phyloP scores from a whole-genome alignment of 1,140 invertebrate species.

The Schlechtendalia chinensis region DNA sequence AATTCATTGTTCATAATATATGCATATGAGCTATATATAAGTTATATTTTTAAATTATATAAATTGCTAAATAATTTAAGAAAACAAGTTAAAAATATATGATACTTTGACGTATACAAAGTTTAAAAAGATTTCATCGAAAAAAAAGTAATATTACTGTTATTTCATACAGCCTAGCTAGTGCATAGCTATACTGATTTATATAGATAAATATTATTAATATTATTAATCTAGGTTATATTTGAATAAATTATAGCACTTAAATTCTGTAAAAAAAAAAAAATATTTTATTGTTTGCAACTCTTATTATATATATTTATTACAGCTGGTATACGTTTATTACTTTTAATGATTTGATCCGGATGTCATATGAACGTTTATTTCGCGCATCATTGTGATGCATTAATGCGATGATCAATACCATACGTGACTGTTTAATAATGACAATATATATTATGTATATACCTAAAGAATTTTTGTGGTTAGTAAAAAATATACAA shows the following conservation, averaged over 20 bases:
- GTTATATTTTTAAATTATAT: too few relatives aligned
- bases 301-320: not conserved
- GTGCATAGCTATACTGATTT: too few relatives aligned
- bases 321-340: not conserved
- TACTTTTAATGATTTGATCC: slow-evolving; percentile 25
- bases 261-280: not conserved
- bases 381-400: not conserved
- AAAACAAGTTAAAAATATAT: too few relatives aligned
- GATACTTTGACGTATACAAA: too few relatives aligned
- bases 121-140: not conserved
- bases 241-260: not conserved
- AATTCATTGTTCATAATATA: too few relatives aligned
- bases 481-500: too few relatives aligned
- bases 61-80: too few relatives aligned
- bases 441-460: not conserved
- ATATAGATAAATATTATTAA: not conserved
- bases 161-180: too few relatives aligned
- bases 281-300: not conserved
- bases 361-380: not conserved
- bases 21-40: too few relatives aligned
- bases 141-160: not conserved
- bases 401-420: not conserved
- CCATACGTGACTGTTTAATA: not conserved
- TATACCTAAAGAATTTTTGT: too few relatives aligned
- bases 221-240: not conserved